Conservation (phyloP, 2,797 vertebrate genomes). For the Antennarius maculatus region DNA sequence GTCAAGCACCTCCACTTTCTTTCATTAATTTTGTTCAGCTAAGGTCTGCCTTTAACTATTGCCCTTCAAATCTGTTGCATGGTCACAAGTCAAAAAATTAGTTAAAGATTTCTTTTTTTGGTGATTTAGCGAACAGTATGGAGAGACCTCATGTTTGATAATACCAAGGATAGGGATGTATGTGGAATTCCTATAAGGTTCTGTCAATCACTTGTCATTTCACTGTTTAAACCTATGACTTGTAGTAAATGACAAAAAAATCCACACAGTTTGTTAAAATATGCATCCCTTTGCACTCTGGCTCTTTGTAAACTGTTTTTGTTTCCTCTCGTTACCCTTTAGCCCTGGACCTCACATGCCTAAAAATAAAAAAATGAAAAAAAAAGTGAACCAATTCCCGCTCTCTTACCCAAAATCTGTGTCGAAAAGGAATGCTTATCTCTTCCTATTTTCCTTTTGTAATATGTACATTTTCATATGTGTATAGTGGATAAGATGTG, state of each 20-base stretch:
- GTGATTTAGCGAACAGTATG: conserved; percentile 56
- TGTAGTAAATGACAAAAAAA: conserved; percentile 74
- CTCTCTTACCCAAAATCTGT: conserved; percentile 72
- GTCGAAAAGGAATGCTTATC: conserved; percentile 83
- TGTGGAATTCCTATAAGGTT: conserved; percentile 57
- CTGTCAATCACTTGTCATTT: conserved; percentile 71
- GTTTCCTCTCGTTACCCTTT: conserved; percentile 75
- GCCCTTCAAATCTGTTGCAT: conserved; percentile 77
- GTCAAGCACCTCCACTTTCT: conserved; percentile 55
- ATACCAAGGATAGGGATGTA: conserved; percentile 49
- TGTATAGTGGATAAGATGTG: conserved; percentile 88
- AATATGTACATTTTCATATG: conserved; percentile 87
- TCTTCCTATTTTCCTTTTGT: conserved; percentile 82
- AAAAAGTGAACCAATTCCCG: conserved; percentile 55
- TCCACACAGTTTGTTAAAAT: conserved; percentile 79
- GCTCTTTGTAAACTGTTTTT: conserved; percentile 80
- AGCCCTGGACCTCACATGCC: conserved; percentile 71
- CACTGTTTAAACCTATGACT: conserved; percentile 73
- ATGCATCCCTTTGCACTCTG: conserved; percentile 83
- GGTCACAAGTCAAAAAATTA: conserved; percentile 66
- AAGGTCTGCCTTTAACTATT: conserved; percentile 62
- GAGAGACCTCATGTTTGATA: conserved; percentile 58
- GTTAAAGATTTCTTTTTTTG: conserved; percentile 59
- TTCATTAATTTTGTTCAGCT: conserved; percentile 56
- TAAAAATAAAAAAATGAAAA: conserved; percentile 55